Conservation (phyloP, 2,797 vertebrate species). For the Oreochromis mossambicus region DNA sequence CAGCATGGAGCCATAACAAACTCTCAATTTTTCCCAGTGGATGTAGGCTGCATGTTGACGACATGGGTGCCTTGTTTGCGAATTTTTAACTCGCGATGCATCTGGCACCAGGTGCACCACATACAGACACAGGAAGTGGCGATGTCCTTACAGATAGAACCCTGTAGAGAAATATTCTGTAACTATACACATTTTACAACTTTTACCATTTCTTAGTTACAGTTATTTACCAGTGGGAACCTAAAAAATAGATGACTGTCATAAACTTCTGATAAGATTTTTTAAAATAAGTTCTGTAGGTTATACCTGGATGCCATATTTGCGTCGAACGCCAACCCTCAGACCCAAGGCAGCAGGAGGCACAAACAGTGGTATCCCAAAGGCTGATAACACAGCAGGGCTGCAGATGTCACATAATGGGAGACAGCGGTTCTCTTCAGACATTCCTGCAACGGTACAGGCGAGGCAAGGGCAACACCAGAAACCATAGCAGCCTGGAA, state of each 20-base stretch:
- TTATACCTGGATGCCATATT: constrained; percentile 46
- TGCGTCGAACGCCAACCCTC: constrained; percentile 18
- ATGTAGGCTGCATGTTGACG: background rate
- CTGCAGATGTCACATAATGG: constrained; percentile 42
- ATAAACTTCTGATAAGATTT: background rate
- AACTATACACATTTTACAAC: background rate
- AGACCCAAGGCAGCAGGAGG: constrained; percentile 35
- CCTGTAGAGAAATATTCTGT: background rate
- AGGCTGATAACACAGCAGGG: accelerated
- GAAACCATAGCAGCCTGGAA: constrained; percentile 30
- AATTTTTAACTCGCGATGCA: background rate
- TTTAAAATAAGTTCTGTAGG: background rate
- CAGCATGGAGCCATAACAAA: background rate
- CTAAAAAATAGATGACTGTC: background rate
- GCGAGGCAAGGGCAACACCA: constrained; percentile 63
- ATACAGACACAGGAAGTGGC: background rate
- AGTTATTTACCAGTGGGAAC: background rate
- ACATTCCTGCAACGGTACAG: constrained; percentile 25
- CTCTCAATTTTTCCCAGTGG: background rate
- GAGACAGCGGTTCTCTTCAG: constrained; percentile 43
- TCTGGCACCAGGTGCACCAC: background rate
- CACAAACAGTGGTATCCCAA: background rate
- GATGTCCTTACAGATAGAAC: background rate
- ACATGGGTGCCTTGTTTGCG: background rate
- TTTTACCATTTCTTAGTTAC: background rate